A percentile compares a stretch with the other conserved stretches of the same genome.
Conservation (phyloP, 2,888 invertebrate genomes). For the Flexamia atlantica region DNA sequence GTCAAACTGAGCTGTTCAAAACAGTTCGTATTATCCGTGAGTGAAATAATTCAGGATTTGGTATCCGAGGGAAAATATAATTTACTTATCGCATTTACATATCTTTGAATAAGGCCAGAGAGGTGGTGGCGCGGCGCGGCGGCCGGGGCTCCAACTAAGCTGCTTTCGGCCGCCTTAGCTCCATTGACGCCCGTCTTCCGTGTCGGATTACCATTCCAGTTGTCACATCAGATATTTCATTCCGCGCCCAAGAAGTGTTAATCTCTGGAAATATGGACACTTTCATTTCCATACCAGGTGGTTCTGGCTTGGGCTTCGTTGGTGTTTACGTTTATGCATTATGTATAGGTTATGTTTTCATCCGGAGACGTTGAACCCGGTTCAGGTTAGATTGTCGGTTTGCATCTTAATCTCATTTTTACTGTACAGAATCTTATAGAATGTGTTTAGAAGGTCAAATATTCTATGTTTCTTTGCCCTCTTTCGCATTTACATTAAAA, state of each 20-base stretch:
- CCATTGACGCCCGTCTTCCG: constrained; percentile 6
- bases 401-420: too few relatives aligned
- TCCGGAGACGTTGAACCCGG: background rate
- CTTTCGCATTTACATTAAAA: too few relatives aligned
- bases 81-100: constrained; percentile 53
- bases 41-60: constrained; percentile 43
- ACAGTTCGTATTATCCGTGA: constrained; percentile 21
- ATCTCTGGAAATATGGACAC: constrained; percentile 47
- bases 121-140: constrained; percentile 33
- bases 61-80: constrained; percentile 51
- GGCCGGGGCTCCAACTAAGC: constrained; percentile 39
- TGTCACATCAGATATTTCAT: constrained; percentile 56
- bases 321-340: constrained; percentile 10
- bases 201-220: constrained; percentile 28
- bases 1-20: constrained; percentile 29
- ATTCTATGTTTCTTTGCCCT: too few relatives aligned
- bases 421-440: too few relatives aligned
- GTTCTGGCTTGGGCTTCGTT: background rate
- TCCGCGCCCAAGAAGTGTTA: constrained; percentile 42
- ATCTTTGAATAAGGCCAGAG: constrained; percentile 50
- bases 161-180: constrained; percentile 9
- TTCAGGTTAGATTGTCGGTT: background rate
- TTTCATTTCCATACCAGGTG: constrained; percentile 44
- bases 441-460: too few relatives aligned
- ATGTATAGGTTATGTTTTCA: constrained; percentile 17